A percentile compares a stretch with the other conserved stretches of the same genome.
Evolutionary conservation across 2,888 invertebrate genomes (phyloP).

Genomic region (Lagria hirta): DNA sequence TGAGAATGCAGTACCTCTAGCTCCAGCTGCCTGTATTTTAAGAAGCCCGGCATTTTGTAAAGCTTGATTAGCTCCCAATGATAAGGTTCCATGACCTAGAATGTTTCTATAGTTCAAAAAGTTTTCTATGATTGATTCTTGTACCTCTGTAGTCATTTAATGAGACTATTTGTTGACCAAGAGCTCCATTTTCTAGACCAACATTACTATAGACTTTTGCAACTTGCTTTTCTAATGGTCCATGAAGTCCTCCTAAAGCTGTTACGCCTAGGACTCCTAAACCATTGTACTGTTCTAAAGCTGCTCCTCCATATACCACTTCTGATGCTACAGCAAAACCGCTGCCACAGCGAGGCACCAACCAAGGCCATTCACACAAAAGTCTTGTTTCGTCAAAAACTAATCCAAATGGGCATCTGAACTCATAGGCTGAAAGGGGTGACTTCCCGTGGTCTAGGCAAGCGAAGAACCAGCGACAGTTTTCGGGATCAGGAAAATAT

Average conservation of each 20-base stretch:
- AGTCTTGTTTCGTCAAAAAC: slow-evolving; percentile 72
- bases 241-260: slow-evolving; percentile 45
- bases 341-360: slow-evolving; percentile 59
- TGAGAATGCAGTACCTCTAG: too few relatives aligned
- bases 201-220: slow-evolving; percentile 44
- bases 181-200: too few relatives aligned
- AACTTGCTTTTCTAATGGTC: slow-evolving; percentile 38
- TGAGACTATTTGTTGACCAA: too few relatives aligned
- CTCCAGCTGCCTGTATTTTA: too few relatives aligned
- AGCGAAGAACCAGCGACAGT: slow-evolving; percentile 83
- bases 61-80: slow-evolving; percentile 36
- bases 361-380: slow-evolving; percentile 80
- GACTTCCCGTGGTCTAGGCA: slow-evolving; percentile 71
- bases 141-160: too few relatives aligned
- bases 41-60: slow-evolving; percentile 40
- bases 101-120: too few relatives aligned
- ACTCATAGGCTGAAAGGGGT: slow-evolving; percentile 71
- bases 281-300: slow-evolving; percentile 47
- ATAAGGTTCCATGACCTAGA: slow-evolving; percentile 23
- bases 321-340: slow-evolving; percentile 52
- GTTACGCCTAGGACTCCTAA: slow-evolving; percentile 45
- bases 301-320: slow-evolving; percentile 58
- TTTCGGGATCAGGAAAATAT: slow-evolving; percentile 78
- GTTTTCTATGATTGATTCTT: too few relatives aligned
- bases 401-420: slow-evolving; percentile 77